Percentiles rank a stretch among this genome's conserved stretches.
Evolutionary conservation across 2,113 vertebrate species (phyloP).

Genomic region (Nycticebus coucang): DNA sequence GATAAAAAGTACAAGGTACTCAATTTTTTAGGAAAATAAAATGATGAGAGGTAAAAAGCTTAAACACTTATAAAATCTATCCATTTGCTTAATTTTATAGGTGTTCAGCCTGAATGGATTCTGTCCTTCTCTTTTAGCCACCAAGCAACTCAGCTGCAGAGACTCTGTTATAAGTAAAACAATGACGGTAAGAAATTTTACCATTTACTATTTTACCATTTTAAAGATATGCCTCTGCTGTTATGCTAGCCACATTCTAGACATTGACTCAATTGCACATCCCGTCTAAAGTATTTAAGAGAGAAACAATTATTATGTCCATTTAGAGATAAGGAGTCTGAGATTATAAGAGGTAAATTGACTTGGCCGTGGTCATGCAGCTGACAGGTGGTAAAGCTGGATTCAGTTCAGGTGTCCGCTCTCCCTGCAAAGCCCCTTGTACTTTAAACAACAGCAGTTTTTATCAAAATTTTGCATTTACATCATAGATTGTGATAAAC

Average conservation of each 20-base stretch:
- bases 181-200: background rate
- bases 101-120: background rate
- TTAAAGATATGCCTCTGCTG: background rate
- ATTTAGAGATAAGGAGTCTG: background rate
- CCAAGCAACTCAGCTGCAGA: background rate
- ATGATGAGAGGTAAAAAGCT: background rate
- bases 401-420: background rate
- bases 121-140: background rate
- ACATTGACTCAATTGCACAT: background rate
- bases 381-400: background rate
- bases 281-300: background rate
- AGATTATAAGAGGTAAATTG: background rate
- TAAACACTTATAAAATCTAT: background rate
- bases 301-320: background rate
- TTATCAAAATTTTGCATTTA: background rate
- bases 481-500: background rate
- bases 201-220: background rate
- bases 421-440: background rate
- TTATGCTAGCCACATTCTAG: background rate
- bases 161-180: background rate
- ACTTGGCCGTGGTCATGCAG: background rate
- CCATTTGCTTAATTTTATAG: background rate
- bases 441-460: background rate
- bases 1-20: background rate
- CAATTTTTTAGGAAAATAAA: conserved; percentile 8